These are phyloP conservation scores for Colletes collaris DNA, from an alignment of 2,888 invertebrate genomes.

Conservation along the genomic window DNA sequence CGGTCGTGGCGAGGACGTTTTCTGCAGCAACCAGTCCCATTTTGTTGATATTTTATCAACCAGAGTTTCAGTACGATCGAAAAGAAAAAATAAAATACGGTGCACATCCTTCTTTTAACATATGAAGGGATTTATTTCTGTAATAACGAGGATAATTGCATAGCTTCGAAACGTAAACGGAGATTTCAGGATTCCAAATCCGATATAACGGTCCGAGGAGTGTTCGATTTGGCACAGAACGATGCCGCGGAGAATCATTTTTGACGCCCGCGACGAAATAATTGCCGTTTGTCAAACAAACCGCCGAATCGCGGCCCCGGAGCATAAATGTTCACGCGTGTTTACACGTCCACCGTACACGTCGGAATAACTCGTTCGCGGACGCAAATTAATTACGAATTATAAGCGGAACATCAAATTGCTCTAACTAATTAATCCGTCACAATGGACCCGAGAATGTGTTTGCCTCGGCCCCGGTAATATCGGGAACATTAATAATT, in stretches of 20 bases:
- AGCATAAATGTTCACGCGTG: constrained; percentile 24
- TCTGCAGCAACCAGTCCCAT: neutral
- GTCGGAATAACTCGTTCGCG: constrained; percentile 30
- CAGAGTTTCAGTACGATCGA: no score
- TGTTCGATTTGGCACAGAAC: no score
- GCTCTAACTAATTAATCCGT: constrained; percentile 53
- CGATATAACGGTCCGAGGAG: no score
- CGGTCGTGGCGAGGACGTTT: neutral
- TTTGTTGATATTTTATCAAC: no score
- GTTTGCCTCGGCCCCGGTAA: constrained; percentile 1
- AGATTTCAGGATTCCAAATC: no score
- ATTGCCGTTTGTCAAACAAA: constrained; percentile 5
- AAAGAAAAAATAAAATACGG: no score
- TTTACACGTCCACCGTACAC: constrained; percentile 31
- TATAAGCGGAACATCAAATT: constrained; percentile 56
- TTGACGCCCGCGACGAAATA: neutral
- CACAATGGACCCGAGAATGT: constrained; percentile 44
- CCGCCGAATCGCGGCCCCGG: neutral
- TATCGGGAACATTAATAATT: constrained; percentile 45
- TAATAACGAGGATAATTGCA: no score
- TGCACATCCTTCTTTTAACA: no score
- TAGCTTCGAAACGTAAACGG: no score
- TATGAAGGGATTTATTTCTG: no score
- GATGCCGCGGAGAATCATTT: neutral
- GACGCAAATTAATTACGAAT: constrained; percentile 49